Conservation (phyloP, 2,113 vertebrate genomes). For the Lepus timidus region DNA sequence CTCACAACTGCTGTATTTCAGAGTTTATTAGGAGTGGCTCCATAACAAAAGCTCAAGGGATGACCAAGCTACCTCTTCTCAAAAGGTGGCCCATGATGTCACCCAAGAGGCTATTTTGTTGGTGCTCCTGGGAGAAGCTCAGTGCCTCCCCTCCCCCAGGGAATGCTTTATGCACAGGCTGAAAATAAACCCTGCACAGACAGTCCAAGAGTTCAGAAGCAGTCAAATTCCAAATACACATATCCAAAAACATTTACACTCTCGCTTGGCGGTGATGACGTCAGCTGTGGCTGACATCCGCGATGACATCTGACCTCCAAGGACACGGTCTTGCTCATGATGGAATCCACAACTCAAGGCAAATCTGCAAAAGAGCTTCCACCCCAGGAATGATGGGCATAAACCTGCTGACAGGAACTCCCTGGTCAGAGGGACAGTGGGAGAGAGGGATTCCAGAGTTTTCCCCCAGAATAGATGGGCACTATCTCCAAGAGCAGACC, state of each 20-base stretch:
- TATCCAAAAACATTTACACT: background rate
- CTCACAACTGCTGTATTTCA: background rate
- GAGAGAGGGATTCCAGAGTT: background rate
- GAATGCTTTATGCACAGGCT: background rate
- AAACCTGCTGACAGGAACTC: slow-evolving; percentile 17
- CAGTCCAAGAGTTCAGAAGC: background rate
- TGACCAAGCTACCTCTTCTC: background rate
- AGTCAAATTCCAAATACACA: slow-evolving; percentile 2
- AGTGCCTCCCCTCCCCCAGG: fast-evolving
- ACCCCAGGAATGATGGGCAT: background rate
- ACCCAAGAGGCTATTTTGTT: background rate
- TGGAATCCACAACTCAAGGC: background rate
- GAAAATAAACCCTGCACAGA: background rate
- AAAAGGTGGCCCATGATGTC: background rate
- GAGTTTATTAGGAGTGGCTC: slow-evolving; percentile 70
- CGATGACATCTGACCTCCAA: background rate
- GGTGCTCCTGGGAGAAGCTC: background rate
- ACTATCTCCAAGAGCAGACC: background rate
- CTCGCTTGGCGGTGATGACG: background rate
- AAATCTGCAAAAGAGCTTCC: background rate
- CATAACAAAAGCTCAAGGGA: slow-evolving; percentile 8
- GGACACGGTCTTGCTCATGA: background rate
- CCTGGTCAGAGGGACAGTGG: background rate
- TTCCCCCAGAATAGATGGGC: background rate
- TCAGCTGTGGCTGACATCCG: background rate